Evolutionary conservation across 2,888 invertebrate species (phyloP), one percentile per base, ranked within the genome.

Genomic region (Ischnus inquisitorius): DNA sequence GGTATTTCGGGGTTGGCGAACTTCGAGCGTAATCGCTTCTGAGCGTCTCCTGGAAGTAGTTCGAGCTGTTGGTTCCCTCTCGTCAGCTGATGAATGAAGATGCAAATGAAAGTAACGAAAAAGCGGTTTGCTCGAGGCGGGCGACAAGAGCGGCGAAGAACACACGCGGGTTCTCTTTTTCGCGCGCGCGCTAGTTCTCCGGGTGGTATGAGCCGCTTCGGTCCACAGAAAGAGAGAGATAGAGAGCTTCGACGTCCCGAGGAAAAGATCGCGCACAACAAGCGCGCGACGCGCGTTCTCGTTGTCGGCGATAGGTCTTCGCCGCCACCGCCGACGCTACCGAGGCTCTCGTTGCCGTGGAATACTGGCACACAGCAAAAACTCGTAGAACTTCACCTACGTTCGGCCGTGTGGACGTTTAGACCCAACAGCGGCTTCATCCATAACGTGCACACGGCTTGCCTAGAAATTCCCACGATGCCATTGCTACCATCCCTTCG

Each of bases 401-500:
- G 67, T 79, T 60, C 83, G 80, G 84, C 84, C 41, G 34, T 28
- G 68, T 48, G 62, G 46, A 62, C 62, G 74, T 62, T 74, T 62
- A 74, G 46, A 62, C 74, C 34, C 74, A 28, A 68, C 69, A 22
- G 62, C 28, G 46, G 62, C 78, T 62, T 71, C 62, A 43, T 69
- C 69, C 69, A 76, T 76, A 76, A 71, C 76, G 76, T 34, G 41
- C 62, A 39, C 51, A 12, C 34, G 60, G n/a, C 34, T 41, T 78
- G 84, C 71, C 84, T 86, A 90, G 89, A 87, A 90, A 91, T 90
- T 92, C 92, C 87, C 92, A 92, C 91, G 91, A 87, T 90, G 89
- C 88, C 88, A 88, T 89, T 90, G 90, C 91, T 89, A 90, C 90
- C 89, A 87, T 88, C 86, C 89, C 87, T 89, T 87, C 85, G 86